Evolutionary conservation across 2,888 invertebrate species (phyloP).

Genomic region (Vanessa cardui): DNA sequence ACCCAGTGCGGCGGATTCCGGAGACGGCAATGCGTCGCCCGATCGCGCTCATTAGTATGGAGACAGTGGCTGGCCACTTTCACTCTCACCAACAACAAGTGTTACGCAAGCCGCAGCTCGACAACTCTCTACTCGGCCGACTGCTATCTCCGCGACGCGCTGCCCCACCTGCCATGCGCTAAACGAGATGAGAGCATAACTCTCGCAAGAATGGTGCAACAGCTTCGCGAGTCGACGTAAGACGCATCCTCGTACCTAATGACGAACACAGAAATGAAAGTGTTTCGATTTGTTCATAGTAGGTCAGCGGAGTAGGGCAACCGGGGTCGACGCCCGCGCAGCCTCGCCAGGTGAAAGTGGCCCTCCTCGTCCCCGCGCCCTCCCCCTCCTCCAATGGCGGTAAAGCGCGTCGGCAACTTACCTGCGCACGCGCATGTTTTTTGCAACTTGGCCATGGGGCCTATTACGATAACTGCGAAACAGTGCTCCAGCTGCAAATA

Average conservation of each 20-base stretch:
- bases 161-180: constrained; percentile 44
- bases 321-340: constrained; percentile 80
- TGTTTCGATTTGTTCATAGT: constrained; percentile 75
- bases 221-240: constrained; percentile 52
- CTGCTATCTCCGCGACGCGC: constrained; percentile 56
- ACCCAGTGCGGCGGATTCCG: constrained; percentile 67
- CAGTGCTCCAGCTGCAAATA: constrained; percentile 65
- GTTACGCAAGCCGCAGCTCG: constrained; percentile 68
- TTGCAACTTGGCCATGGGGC: constrained; percentile 82
- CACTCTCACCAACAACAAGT: constrained; percentile 78
- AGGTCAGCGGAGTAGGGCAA: constrained; percentile 81
- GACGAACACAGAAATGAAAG: constrained; percentile 78
- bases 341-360: constrained; percentile 81
- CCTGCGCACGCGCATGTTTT: constrained; percentile 78
- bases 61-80: constrained; percentile 77
- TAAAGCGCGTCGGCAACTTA: constrained; percentile 63
- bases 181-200: constrained; percentile 48
- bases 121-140: constrained; percentile 65
- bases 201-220: constrained; percentile 56
- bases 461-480: constrained; percentile 79
- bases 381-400: constrained; percentile 57
- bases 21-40: constrained; percentile 60
- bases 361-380: constrained; percentile 61
- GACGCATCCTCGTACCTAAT: constrained; percentile 75
- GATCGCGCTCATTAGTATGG: constrained; percentile 77